Evolutionary conservation across 2,113 vertebrate species (phyloP).

Genomic region (Cromileptes altivelis): DNA sequence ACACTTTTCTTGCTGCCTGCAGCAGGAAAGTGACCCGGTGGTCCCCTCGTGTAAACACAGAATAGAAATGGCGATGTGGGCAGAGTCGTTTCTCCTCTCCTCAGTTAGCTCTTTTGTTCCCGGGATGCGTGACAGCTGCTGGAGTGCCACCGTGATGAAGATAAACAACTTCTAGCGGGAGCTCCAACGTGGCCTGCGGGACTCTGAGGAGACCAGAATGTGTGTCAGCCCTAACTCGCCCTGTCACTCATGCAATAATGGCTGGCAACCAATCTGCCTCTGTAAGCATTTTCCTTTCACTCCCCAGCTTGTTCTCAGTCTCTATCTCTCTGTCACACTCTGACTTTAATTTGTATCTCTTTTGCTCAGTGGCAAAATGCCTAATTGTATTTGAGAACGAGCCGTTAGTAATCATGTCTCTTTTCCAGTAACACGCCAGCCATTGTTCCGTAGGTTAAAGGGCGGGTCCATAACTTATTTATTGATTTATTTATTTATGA

Average conservation of each 20-base stretch:
- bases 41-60: not conserved
- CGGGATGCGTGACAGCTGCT: conserved; percentile 44
- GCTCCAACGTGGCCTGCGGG: conserved; percentile 26
- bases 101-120: conserved; percentile 17
- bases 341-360: not conserved
- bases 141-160: conserved; percentile 20
- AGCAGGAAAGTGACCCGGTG: conserved; percentile 4
- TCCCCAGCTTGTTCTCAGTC: not conserved
- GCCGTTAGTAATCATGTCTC: not conserved
- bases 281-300: conserved; percentile 32
- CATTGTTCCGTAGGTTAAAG: not conserved
- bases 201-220: conserved; percentile 20
- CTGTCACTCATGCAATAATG: conserved; percentile 49
- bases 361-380: not conserved
- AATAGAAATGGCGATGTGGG: not conserved
- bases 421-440: not conserved
- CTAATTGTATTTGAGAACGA: not conserved
- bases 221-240: conserved; percentile 37
- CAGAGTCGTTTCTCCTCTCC: not conserved
- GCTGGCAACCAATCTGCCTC: not conserved
- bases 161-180: conserved; percentile 33
- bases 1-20: not conserved
- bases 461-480: too few relatives aligned
- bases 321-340: not conserved
- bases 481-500: too few relatives aligned